Base-by-base conservation (phyloP, 2,888 invertebrate genomes). In the Allygus modestus region DNA sequence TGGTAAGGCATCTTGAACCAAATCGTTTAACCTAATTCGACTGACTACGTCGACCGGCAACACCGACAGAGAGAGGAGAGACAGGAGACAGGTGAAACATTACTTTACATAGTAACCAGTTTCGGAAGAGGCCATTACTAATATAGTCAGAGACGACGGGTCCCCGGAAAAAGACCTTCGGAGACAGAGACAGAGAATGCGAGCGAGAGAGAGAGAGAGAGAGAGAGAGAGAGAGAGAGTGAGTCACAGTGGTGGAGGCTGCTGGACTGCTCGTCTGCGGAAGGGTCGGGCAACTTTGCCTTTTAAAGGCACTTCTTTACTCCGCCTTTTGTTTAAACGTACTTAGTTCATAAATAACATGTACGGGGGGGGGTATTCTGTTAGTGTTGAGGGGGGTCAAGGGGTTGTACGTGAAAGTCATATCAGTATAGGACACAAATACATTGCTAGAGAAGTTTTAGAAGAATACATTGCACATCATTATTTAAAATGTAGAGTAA, bases 121-220 rank as follows among this genome's bases (percentile, higher is more conserved):
- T 54, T 65, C 31, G 65, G 31, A 12, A 12, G 58, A 65, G 28
- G 28, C 26, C 20, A 17, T 15, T 65, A 65, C 65, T 65, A 65
- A 65, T 65, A 65, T 65, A 65, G 65, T 28, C 65, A 65, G 28
- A 15, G 31, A 65, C 23, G 12, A 2, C 28, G 31, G 65, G 31
- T 26, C 4, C 20, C 65, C 65, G 65, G 65, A 65, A 65, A 58
- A 31, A 31, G 65, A 17, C 65, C 65, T 65, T 65, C 65, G 31
- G 4, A 9, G 65, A 28, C 65, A n/a, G 28, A 26, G 65, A 31
- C 15, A 17, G 31, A 65, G 51, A 79, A 79, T 84, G 73, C 9
- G 65, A 12, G 65, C 7, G 28, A 20, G 65, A 20, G 65, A 2
- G 28, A 20, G 31, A 28, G 65, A 28, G 31, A 15, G 65, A 23